Base-by-base conservation (phyloP, 2,113 vertebrate species). In the Aspiorhynchus laticeps region DNA sequence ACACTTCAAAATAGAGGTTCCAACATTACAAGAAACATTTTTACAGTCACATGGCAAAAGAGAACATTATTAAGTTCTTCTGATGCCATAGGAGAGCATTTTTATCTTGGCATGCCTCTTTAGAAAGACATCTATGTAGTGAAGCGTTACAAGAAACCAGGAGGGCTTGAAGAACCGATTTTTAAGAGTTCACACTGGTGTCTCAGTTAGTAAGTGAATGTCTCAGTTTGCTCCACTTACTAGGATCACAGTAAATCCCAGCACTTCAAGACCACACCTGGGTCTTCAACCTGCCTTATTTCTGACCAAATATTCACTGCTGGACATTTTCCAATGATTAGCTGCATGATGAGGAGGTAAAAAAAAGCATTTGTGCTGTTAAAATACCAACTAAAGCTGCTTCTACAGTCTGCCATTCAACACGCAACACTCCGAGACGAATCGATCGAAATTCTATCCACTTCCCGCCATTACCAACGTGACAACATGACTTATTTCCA, bases 321-420 rank as follows among this genome's bases (percentile, higher is more conserved):
- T 14, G 5, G 28, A n/a, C 78, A 43, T 63, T 80, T 80, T 63
- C 53, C 78, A 80, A 41, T 15, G 33, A 80, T 80, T 61, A 80
- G 78, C 15, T 41, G 12, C 24, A 80, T 17, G 33, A 63, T 41
- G 12, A 6, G 79, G n/a, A 43, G 4, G 36, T 17, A 17, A 43
- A 17, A 43, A 17, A 81, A 81, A 1, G 0, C 24, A 43, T 81
- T 28, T 65, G n/a, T 21, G 38, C 59, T 65, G 59, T 31, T 46
- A 82, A 65, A 81, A 17, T 19, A 46, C n/a, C 38, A 46, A 65
- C 61, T 63, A 5, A 82, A 67, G 38, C 38, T 28, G 59, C 80
- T 31, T 46, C 19, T 21, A 46, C 59, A 65, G 38, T 17, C 36
- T 9, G 8, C n/a, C 14, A 5, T 26, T 81, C 79, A 65, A 81